Evolutionary conservation across 2,888 invertebrate genomes (phyloP).

Genomic region (Branchipolynoe longqiensis): DNA sequence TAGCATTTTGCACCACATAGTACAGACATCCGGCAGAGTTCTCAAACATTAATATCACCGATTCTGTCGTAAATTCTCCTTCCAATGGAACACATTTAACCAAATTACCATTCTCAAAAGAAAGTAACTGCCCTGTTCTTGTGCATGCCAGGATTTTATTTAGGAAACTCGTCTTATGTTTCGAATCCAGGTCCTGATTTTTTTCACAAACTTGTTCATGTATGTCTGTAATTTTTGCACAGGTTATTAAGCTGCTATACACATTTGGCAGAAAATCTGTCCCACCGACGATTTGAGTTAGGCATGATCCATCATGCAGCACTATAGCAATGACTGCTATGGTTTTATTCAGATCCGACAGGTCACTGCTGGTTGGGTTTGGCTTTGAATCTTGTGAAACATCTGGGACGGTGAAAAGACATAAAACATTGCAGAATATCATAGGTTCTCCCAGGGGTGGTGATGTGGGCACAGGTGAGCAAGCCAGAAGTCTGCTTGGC

Average conservation of each 20-base stretch:
- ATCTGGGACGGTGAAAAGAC: not conserved
- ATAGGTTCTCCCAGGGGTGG: not conserved
- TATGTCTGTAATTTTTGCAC: not conserved
- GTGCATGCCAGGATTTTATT: not conserved
- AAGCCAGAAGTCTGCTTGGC: not conserved
- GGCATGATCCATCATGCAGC: not conserved
- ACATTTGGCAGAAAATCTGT: slow-evolving; percentile 17
- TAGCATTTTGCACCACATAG: not conserved
- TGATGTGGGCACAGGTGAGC: not conserved
- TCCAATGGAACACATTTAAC: not conserved
- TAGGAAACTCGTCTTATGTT: no score
- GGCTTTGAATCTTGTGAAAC: not conserved
- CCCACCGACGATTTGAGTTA: not conserved
- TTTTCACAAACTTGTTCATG: no score
- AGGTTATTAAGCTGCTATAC: not conserved
- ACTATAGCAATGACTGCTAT: not conserved
- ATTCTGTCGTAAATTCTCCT: not conserved
- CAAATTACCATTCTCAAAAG: slow-evolving; percentile 15
- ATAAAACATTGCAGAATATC: not conserved
- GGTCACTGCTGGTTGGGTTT: not conserved
- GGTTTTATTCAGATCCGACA: not conserved
- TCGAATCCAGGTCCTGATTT: no score
- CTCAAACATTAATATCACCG: not conserved
- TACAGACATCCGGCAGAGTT: slow-evolving; percentile 1
- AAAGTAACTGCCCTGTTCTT: not conserved